phyloP scores from a whole-genome alignment of 2,113 vertebrate genomes.

The Ceuthmochares aereus region DNA sequence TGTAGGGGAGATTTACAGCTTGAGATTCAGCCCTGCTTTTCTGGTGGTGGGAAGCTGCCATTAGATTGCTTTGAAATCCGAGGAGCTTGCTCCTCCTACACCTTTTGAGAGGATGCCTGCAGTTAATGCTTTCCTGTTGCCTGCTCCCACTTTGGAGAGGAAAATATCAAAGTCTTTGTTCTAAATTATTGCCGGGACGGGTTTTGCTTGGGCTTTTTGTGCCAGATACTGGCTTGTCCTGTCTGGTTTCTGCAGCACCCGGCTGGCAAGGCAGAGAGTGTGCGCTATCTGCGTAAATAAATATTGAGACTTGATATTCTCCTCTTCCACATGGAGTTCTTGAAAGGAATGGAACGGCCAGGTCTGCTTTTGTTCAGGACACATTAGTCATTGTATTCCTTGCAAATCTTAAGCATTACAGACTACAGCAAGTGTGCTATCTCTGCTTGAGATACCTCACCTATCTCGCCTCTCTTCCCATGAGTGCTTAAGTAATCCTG shows the following conservation, averaged over 20 bases:
- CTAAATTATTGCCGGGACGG: background rate
- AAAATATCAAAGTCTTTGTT: background rate
- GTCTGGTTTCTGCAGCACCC: background rate
- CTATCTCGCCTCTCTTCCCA: background rate
- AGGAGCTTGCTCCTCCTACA: background rate
- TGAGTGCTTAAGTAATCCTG: slow-evolving; percentile 4
- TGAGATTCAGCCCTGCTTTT: background rate
- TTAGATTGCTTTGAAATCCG: background rate
- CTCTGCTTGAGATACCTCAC: slow-evolving; percentile 34
- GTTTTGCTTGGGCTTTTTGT: slow-evolving; percentile 12
- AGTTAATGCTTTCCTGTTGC: background rate
- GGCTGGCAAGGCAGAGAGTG: background rate
- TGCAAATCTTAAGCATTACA: background rate
- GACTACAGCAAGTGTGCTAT: background rate
- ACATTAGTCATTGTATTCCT: background rate
- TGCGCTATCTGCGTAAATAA: background rate
- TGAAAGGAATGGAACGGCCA: background rate
- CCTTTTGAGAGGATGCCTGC: background rate
- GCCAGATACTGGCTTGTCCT: background rate
- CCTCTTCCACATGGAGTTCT: background rate
- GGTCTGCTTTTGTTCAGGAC: slow-evolving; percentile 30
- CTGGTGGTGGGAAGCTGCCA: background rate
- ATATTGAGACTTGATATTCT: background rate
- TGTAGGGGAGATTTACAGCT: background rate
- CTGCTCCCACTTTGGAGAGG: background rate